Percentiles rank a stretch among this genome's conserved stretches.
Evolutionary conservation across 2,888 invertebrate genomes (phyloP).

Genomic region (Lymantria dispar): DNA sequence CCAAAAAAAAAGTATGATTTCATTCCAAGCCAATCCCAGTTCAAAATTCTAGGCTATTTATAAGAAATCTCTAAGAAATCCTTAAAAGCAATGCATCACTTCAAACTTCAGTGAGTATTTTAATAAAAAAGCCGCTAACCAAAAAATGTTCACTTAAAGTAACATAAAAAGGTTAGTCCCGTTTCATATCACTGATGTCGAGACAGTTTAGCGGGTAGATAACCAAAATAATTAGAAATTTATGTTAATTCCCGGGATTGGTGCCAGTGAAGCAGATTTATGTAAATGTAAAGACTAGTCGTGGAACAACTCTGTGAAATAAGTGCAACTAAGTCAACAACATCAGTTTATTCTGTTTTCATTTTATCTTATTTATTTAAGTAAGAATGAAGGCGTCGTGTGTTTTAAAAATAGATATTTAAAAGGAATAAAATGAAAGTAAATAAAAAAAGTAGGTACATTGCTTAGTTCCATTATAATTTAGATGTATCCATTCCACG

Average conservation of each 20-base stretch:
- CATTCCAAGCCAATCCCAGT: too few relatives aligned
- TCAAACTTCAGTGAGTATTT: background rate
- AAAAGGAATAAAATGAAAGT: too few relatives aligned
- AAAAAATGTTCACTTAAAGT: background rate
- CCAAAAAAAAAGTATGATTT: too few relatives aligned
- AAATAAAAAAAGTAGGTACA: too few relatives aligned
- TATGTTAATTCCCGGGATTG: background rate
- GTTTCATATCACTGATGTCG: background rate
- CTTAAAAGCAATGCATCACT: background rate
- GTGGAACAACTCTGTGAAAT: background rate
- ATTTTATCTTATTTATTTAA: background rate
- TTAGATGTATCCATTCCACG: too few relatives aligned
- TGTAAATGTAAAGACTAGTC: background rate
- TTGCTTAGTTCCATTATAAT: too few relatives aligned
- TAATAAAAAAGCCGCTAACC: background rate
- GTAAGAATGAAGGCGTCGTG: background rate
- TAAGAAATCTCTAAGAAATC: too few relatives aligned
- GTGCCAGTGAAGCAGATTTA: background rate
- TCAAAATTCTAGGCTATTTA: too few relatives aligned
- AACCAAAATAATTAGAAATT: background rate
- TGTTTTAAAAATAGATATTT: too few relatives aligned
- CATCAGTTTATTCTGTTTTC: background rate
- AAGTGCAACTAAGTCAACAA: background rate
- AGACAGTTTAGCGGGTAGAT: background rate
- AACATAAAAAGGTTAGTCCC: background rate